Base-by-base conservation (phyloP, 2,113 vertebrate species). In the Leptocoma aspasia region DNA sequence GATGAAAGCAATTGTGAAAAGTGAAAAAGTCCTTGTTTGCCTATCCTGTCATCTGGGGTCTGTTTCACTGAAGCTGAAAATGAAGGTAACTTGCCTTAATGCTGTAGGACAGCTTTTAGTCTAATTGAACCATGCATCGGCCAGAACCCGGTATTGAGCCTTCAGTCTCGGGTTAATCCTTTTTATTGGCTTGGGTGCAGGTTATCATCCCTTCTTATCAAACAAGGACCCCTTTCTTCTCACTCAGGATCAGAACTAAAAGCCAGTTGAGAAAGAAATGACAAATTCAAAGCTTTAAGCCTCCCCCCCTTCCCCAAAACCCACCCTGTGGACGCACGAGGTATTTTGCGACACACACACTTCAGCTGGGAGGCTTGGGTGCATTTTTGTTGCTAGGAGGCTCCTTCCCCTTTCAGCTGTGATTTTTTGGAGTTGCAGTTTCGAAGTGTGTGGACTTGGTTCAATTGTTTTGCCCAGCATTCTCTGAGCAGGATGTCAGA, bases 1-100 rank as follows among this genome's bases (percentile, higher is more conserved):
- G 86, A 89, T 96, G 76, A 97, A 97, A 95, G 96, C 95, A 96
- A 94, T 84, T 96, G 95, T 97, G 96, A 93, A 92, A 95, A 95
- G 69, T 94, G 61, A 96, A 95, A 97, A 96, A 90, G 49, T 61
- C 89, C 82, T 81, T 96, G 88, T 96, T 96, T 97, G 82, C 69
- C 97, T 97, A 49, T 95, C 78, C 91, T 96, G 82, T 96, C 95
- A 95, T 87, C 96, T 97, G 90, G 56, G 78, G 91, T 96, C 64
- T 96, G 77, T 96, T 96, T 97, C 94, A 94, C 71, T 96, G 86
- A 91, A 86, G 75, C 94, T 68, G 91, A 82, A 94, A 96, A 86
- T 73, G 96, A 96, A 94, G 82, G 88, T 90, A 94, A 95, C 96
- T 92, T 64, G 88, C 86, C 75, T 94, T 88, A 83, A 93, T 95